Conservation (phyloP, 1,140 invertebrate species). For the Mizuhopecten yessoensis region DNA sequence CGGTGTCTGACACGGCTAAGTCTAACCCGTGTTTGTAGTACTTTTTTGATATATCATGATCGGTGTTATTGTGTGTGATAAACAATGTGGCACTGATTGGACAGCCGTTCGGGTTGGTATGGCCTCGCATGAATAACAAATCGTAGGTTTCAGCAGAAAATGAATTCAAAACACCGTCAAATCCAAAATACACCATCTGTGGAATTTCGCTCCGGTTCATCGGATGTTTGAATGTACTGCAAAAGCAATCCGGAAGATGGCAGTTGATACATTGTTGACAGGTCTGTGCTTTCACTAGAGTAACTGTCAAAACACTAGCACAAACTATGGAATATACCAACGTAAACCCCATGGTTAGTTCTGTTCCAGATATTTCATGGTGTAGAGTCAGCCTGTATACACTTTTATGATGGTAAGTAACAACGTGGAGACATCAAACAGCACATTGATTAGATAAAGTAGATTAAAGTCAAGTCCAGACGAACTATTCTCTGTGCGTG, state of each 20-base stretch:
- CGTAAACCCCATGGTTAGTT: background rate
- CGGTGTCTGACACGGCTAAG: conserved; percentile 95
- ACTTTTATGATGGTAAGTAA: background rate
- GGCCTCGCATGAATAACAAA: conserved; percentile 84
- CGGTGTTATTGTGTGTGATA: conserved; percentile 98
- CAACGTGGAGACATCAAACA: background rate
- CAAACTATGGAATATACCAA: background rate
- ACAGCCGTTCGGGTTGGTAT: conserved; percentile 96
- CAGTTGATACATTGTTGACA: conserved; percentile 85
- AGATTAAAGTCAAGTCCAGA: too few species aligned
- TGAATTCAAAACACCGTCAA: conserved; percentile 72
- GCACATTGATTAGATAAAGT: too few species aligned
- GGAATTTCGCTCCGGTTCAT: conserved; percentile 61
- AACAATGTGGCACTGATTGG: conserved; percentile 98
- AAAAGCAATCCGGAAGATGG: conserved; percentile 96
- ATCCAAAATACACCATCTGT: conserved; percentile 75
- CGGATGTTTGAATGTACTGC: conserved; percentile 85
- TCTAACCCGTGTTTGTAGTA: conserved; percentile 97
- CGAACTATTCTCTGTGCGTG: too few species aligned
- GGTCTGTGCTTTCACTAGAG: background rate
- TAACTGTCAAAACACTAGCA: background rate
- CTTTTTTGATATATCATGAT: conserved; percentile 97
- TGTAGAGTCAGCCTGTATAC: background rate
- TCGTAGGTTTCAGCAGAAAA: conserved; percentile 80
- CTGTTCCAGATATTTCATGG: too few species aligned